These are phyloP conservation scores for Regulus satrapa DNA, from an alignment of 2,113 vertebrate genomes.

Conservation along the genomic window DNA sequence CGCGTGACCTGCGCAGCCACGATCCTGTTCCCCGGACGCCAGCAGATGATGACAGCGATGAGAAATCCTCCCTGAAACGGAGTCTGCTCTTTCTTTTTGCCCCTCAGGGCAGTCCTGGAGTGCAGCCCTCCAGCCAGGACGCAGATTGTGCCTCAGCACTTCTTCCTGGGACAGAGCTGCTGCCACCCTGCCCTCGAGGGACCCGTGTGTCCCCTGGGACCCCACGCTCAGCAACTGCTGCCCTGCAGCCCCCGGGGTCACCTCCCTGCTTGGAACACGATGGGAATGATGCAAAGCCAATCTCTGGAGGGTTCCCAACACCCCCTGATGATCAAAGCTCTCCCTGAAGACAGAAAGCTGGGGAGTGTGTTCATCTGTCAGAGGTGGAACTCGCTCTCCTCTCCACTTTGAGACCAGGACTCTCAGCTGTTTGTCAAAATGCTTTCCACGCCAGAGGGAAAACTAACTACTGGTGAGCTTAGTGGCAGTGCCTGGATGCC, in stretches of 20 bases:
- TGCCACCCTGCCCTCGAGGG: neutral
- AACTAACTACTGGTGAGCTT: neutral
- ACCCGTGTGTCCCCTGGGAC: neutral
- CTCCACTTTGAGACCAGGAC: neutral
- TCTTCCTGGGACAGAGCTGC: neutral
- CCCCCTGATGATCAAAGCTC: neutral
- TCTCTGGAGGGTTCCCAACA: neutral
- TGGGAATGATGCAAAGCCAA: rapidly evolving
- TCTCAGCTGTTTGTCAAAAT: neutral
- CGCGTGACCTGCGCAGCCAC: neutral
- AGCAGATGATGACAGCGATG: neutral
- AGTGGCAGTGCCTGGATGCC: neutral
- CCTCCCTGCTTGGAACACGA: neutral
- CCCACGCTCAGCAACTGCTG: no score
- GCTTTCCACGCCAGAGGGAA: neutral
- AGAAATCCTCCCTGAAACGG: neutral
- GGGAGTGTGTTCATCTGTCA: neutral
- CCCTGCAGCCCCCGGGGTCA: no score
- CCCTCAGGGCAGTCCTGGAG: neutral
- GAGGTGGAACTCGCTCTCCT: neutral
- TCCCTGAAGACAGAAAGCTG: neutral
- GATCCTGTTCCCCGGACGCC: neutral
- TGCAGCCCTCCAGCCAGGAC: neutral
- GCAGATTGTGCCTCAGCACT: neutral
- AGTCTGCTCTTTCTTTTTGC: neutral